Evolutionary conservation across 2,113 vertebrate species (phyloP).

Genomic region (Noturus placidus): DNA sequence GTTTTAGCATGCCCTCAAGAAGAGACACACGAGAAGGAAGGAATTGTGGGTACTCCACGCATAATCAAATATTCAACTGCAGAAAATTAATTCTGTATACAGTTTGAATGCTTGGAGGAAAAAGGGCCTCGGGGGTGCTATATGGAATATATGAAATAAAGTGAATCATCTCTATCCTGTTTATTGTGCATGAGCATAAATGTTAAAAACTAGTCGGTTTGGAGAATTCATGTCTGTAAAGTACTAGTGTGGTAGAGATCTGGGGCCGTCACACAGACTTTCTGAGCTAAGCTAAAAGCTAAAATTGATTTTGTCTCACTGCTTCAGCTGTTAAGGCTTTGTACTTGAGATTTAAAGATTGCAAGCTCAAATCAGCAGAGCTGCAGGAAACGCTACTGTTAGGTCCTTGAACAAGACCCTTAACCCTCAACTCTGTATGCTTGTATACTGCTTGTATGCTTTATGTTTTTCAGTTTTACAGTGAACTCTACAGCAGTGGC

Average conservation of each 20-base stretch:
- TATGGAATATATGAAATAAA: constrained; percentile 59
- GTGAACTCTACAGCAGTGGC: not conserved
- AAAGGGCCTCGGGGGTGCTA: constrained; percentile 61
- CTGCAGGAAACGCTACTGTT: not conserved
- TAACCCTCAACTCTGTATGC: not conserved
- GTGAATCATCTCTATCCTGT: constrained; percentile 64
- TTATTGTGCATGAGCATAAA: constrained; percentile 75
- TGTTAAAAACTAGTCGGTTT: constrained; percentile 69
- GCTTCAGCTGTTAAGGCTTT: not conserved
- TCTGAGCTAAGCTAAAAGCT: not conserved
- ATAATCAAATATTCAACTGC: constrained; percentile 54
- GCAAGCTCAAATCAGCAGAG: not conserved
- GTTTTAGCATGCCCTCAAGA: constrained; percentile 62
- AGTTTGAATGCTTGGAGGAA: constrained; percentile 55
- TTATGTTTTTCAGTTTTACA: not conserved
- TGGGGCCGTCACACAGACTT: not conserved
- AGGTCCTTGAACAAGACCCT: not conserved
- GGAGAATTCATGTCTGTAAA: constrained; percentile 57
- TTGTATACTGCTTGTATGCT: not conserved
- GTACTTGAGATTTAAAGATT: constrained; percentile 1
- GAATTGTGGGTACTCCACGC: constrained; percentile 39
- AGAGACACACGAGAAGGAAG: constrained; percentile 29
- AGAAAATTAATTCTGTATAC: constrained; percentile 60
- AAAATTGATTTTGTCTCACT: constrained; percentile 1
- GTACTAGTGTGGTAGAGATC: not conserved